Evolutionary conservation across 2,797 vertebrate species (phyloP).

Genomic region (Euphonia xanthogaster): DNA sequence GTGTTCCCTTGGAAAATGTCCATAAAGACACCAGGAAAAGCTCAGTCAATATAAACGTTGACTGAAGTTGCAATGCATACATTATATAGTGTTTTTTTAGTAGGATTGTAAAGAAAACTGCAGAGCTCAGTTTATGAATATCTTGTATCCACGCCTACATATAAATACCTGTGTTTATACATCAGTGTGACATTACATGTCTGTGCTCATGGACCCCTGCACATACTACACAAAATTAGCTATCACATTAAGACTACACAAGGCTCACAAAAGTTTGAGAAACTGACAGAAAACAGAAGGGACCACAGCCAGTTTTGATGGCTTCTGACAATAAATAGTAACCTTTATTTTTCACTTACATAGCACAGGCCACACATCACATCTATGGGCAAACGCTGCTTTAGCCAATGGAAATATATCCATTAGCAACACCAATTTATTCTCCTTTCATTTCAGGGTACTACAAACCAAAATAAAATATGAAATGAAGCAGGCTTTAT

Average conservation of each 20-base stretch:
- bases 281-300: neutral
- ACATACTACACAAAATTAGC: rapidly evolving
- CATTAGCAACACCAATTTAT: neutral
- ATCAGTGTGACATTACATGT: neutral
- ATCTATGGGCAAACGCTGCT: neutral
- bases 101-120: neutral
- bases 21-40: neutral
- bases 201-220: neutral
- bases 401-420: neutral
- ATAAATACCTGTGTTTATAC: neutral
- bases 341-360: neutral
- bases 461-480: neutral
- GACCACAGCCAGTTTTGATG: neutral
- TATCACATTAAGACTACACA: neutral
- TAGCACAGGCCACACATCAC: neutral
- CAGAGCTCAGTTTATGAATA: neutral
- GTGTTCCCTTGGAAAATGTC: neutral
- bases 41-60: neutral
- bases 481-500: neutral
- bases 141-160: neutral
- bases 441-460: neutral
- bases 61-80: neutral
- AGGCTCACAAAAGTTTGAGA: neutral
- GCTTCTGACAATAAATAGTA: neutral
- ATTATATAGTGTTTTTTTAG: rapidly evolving